phyloP scores from a whole-genome alignment of 1,140 invertebrate species.

The Drosophila cardini region DNA sequence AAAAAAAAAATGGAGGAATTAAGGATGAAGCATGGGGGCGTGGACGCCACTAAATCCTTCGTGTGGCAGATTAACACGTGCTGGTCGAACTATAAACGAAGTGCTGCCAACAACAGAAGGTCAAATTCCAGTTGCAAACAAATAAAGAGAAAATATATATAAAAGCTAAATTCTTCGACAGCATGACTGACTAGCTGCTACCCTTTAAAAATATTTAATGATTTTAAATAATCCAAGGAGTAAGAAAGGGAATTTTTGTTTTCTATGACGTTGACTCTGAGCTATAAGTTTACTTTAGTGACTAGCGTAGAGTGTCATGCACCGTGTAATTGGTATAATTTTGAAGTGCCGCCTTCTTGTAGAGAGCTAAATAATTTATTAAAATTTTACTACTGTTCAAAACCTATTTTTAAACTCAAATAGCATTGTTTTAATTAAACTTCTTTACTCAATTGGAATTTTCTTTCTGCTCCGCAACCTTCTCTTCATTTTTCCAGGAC shows the following conservation, averaged over 20 bases:
- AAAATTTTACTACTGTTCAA: background rate
- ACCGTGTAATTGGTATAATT: too few relatives aligned
- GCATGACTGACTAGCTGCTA: too few relatives aligned
- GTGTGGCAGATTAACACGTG: conserved; percentile 80
- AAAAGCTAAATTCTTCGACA: background rate
- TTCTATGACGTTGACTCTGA: too few relatives aligned
- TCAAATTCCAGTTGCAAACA: conserved; percentile 54
- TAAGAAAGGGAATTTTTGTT: too few relatives aligned
- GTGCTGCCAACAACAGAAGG: conserved; percentile 54
- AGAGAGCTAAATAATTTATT: too few relatives aligned
- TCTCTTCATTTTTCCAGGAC: background rate
- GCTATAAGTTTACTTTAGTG: too few relatives aligned
- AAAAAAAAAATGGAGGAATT: too few relatives aligned
- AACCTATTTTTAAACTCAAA: conserved; percentile 56
- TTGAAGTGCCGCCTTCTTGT: too few relatives aligned
- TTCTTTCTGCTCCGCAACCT: background rate
- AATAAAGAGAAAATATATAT: conserved; percentile 34
- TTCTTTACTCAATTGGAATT: conserved; percentile 24
- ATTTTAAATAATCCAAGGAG: too few relatives aligned
- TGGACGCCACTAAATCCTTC: conserved; percentile 68
- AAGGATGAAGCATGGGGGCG: background rate
- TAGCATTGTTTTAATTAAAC: conserved; percentile 68
- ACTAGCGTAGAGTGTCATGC: too few relatives aligned
- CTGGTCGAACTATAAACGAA: conserved; percentile 50
- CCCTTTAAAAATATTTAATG: too few relatives aligned